phyloP scores from a whole-genome alignment of 1,140 invertebrate genomes.

The Calosoma granatense region DNA sequence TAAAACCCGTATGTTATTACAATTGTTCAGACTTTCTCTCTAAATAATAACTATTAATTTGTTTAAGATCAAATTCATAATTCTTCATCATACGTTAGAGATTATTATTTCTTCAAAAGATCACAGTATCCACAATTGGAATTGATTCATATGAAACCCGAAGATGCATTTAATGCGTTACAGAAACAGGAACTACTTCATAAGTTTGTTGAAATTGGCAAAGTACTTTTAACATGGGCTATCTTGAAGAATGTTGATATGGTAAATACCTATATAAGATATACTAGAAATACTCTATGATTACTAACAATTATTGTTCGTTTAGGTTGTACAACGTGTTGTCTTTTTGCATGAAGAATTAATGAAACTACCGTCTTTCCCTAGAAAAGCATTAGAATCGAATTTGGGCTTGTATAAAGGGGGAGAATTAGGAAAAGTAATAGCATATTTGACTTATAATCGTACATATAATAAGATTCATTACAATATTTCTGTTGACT shows the following conservation, averaged over 20 bases:
- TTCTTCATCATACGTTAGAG: conserved; percentile 85
- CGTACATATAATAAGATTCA: not conserved
- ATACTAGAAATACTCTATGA: conserved; percentile 1
- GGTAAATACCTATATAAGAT: conserved; percentile 37
- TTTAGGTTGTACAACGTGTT: conserved; percentile 80
- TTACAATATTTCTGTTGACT: not conserved
- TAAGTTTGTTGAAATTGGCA: conserved; percentile 96
- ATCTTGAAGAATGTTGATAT: conserved; percentile 85
- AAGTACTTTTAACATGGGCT: conserved; percentile 81
- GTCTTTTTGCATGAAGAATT: conserved; percentile 99
- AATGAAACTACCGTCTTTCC: conserved; percentile 97
- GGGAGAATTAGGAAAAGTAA: conserved; percentile 79
- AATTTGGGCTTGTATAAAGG: conserved; percentile 89
- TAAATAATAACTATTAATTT: conserved; percentile 12
- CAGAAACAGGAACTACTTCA: conserved; percentile 87
- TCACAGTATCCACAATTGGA: conserved; percentile 96
- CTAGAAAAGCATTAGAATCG: conserved; percentile 92
- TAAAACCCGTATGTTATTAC: conserved; percentile 78
- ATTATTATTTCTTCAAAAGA: conserved; percentile 98
- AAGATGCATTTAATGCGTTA: conserved; percentile 82
- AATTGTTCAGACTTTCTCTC: conserved; percentile 4
- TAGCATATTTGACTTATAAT: conserved; percentile 15
- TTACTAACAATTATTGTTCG: conserved; percentile 9
- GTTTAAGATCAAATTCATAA: conserved; percentile 87
- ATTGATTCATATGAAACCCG: conserved; percentile 87